Evolutionary conservation across 2,113 vertebrate genomes (phyloP), one percentile per base, ranked within the genome.

Genomic region (Trinectes maculatus): DNA sequence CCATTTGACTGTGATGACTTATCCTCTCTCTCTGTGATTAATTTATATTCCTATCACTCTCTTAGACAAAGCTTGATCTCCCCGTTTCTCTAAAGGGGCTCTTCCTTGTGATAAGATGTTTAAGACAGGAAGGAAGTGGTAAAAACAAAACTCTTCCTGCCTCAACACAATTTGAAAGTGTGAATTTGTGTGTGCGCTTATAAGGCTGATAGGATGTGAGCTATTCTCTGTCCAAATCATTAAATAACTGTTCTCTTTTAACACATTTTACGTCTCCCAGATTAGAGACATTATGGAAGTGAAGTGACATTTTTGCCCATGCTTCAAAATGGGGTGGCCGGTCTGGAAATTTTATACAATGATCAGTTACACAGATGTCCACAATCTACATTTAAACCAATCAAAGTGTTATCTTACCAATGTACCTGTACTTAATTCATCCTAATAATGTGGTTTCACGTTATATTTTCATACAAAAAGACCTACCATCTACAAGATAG

Each of bases 91-190:
- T 58, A 49, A 6, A 36, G 16, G 7, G 29, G 31, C 24, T 37
- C 18, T 26, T 43, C 36, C 18, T 33, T 53, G 39, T 57, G 59
- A 72, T 33, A 69, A 80, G 70, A 48, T 67, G 79, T 82, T 51
- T 83, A 73, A 81, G 64, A 76, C 85, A 88, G 86, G 91, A 92
- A 91, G 91, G 91, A 93, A 92, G 89, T 80, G 70, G 72, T 88
- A 84, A 84, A 87, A 28, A 73, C 55, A 61, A 51, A 76, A 15
- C 56, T 67, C 66, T 77, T 89, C 87, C 87, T 84, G 84, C 8
- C 56, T 66, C 28, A 74, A 74, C 8, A 82, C 59, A 37, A 74
- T 77, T 59, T 76, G 12, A 77, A 71, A 70, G 31, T n/a, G 55
- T 70, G 36, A 80, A 70, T 51, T 22, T 74, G 55, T 24, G 26